A percentile compares a stretch with the other conserved stretches of the same genome.
Conservation (phyloP, 64 coral and sea anemone genomes). For the Montipora sp. region DNA sequence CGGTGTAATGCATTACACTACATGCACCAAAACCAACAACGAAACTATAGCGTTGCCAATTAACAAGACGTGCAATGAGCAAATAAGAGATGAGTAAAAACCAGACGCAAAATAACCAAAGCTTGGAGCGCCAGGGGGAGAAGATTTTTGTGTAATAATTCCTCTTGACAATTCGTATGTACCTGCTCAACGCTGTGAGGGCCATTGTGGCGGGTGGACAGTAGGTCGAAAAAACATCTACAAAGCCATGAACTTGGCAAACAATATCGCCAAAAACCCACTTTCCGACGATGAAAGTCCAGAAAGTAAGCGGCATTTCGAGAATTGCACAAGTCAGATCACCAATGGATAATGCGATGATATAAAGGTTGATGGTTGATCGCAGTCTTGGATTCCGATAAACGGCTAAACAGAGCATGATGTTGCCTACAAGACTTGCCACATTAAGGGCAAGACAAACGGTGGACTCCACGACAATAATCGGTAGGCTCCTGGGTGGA, state of each 20-base stretch:
- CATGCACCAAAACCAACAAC: conserved; percentile 17
- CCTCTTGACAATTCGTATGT: conserved; percentile 72
- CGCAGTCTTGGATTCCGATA: conserved; percentile 23
- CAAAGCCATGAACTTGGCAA: conserved; percentile 69
- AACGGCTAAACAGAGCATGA: background rate
- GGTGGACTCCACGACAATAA: background rate
- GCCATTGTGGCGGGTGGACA: conserved; percentile 61
- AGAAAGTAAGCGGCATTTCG: conserved; percentile 12
- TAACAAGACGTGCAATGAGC: background rate
- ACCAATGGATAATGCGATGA: conserved; percentile 2
- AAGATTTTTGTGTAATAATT: conserved; percentile 66
- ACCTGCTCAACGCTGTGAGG: conserved; percentile 67
- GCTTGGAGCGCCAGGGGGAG: conserved; percentile 4
- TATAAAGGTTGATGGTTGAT: conserved; percentile 19
- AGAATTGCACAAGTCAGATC: background rate
- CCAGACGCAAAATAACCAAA: background rate
- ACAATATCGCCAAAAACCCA: conserved; percentile 57
- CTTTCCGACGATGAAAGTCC: conserved; percentile 21
- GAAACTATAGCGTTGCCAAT: conserved; percentile 24
- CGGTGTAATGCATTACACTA: conserved; percentile 16
- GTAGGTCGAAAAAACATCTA: conserved; percentile 61
- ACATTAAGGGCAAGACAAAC: conserved; percentile 11
- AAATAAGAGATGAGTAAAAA: background rate
- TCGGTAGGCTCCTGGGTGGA: background rate
- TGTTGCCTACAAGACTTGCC: background rate